Evolutionary conservation across 2,113 vertebrate species (phyloP), one percentile per base, ranked within the genome.

Genomic region (Xerus inauris): DNA sequence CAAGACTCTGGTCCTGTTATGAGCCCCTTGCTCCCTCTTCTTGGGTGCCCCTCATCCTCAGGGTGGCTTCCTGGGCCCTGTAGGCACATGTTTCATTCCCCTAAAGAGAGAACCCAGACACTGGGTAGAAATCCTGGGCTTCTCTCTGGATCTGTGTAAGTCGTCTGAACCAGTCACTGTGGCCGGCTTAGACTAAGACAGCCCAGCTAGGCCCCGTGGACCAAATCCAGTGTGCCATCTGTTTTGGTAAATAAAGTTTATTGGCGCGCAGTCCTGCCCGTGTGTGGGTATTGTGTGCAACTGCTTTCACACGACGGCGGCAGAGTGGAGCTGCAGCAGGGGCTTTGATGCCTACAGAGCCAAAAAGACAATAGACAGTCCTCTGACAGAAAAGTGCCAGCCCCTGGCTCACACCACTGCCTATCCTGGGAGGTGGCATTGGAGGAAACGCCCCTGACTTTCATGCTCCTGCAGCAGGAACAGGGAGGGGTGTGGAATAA

Each of bases 241-340:
- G 30, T 32, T 84, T 95, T 62, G 67, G 77, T 82, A 77, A 94
- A 94, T 91, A 82, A 94, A 92, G 91, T 89, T 65, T 87, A 72
- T 75, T n/a, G 57, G 65, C 45, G 75, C 20, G 49, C 35, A 62
- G 54, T n/a, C 51, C 6, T 28, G 10, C n/a, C 51, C 67, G 14
- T 71, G 26, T 54, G 54, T 40, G 38, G 12, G 2, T 20, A 6
- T 5, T 64, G 19, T 35, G 28, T 42, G 6, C 19, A 35, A 54
- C 26, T 49, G 40, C 82, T 87, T 94, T 35, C 47, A 3, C 22
- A 67, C 77, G 80, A 64, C 71, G 17, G 2, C 2, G 6, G 11
- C 28, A 75, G 90, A 64, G 75, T 8, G 0, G 14, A 86, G 38
- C 75, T 26, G 5, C 22, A 51, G 40, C 32, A 47, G 86, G 88